These are phyloP conservation scores for Tachyglossus aculeatus DNA, from an alignment of 2,797 vertebrate genomes.

Conservation along the genomic window DNA sequence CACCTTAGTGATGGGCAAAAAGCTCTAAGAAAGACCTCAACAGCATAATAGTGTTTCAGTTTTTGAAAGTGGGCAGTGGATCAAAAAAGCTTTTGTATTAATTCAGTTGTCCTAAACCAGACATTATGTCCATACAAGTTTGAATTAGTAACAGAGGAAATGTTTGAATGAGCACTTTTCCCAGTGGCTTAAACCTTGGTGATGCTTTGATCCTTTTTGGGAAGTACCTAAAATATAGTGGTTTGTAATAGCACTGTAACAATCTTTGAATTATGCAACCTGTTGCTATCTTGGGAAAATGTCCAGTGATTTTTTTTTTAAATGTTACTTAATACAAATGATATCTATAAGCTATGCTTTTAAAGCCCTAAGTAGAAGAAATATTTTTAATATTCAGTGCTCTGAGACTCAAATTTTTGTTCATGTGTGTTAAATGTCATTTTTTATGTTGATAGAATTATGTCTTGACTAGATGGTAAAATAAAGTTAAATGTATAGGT, in stretches of 20 bases:
- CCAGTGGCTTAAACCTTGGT: neutral
- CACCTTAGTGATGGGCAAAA: too few relatives aligned
- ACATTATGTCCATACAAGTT: neutral
- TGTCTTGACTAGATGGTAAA: conserved; percentile 21
- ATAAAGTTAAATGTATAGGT: conserved; percentile 42
- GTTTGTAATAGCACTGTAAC: neutral
- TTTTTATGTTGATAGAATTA: conserved; percentile 28
- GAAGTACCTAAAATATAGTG: neutral
- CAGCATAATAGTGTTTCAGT: neutral
- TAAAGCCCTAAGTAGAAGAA: conserved; percentile 1
- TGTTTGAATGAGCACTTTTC: neutral
- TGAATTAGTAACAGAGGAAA: neutral
- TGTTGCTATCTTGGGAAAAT: neutral
- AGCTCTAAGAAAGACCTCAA: too few relatives aligned
- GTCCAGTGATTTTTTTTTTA: conserved; percentile 12
- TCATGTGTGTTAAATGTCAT: conserved; percentile 8
- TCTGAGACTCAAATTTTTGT: conserved; percentile 2
- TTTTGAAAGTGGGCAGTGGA: neutral
- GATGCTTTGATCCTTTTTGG: neutral
- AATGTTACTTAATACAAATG: too few relatives aligned
- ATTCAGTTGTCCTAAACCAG: neutral
- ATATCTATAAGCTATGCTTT: conserved; percentile 18
- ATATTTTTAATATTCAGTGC: neutral
- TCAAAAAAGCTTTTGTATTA: neutral
- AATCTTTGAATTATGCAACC: neutral